Percentiles rank a stretch among this genome's conserved stretches.
phyloP scores from a whole-genome alignment of 2,888 invertebrate species.

The Pollenia amentaria region DNA sequence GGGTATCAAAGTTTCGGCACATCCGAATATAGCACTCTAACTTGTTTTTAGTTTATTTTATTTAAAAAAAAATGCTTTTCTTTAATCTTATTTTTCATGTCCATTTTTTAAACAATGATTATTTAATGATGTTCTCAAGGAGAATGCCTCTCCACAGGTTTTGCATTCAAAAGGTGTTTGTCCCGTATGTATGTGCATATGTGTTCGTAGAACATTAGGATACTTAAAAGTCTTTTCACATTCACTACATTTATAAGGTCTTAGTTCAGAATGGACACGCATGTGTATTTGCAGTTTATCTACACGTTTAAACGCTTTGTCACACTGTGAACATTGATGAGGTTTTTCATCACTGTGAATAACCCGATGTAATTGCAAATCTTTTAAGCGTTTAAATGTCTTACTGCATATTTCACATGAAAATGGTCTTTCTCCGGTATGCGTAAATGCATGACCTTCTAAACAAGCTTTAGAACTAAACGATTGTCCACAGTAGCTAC shows the following conservation, averaged over 20 bases:
- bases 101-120: constrained; percentile 67
- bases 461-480: constrained; percentile 50
- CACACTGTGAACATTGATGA: constrained; percentile 76
- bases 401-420: constrained; percentile 80
- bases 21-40: too few species aligned
- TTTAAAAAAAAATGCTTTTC: too few species aligned
- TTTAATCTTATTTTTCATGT: constrained; percentile 1
- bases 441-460: constrained; percentile 81
- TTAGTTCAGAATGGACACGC: constrained; percentile 76
- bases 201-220: constrained; percentile 88
- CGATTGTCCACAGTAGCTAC: constrained; percentile 65
- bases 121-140: constrained; percentile 64
- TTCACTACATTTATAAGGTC: constrained; percentile 86
- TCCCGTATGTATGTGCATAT: constrained; percentile 86
- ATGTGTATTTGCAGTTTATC: constrained; percentile 78
- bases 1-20: too few species aligned
- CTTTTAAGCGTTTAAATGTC: constrained; percentile 87
- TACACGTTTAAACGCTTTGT: constrained; percentile 78
- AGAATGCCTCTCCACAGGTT: constrained; percentile 64
- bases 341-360: constrained; percentile 83
- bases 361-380: constrained; percentile 88
- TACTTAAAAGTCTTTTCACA: constrained; percentile 88
- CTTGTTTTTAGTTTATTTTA: too few species aligned
- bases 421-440: constrained; percentile 86
- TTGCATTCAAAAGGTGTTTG: constrained; percentile 63